A percentile compares a stretch with the other conserved stretches of the same genome.
These are phyloP conservation scores for Ectropis grisescens DNA, from an alignment of 1,140 invertebrate genomes.

Conservation along the genomic window DNA sequence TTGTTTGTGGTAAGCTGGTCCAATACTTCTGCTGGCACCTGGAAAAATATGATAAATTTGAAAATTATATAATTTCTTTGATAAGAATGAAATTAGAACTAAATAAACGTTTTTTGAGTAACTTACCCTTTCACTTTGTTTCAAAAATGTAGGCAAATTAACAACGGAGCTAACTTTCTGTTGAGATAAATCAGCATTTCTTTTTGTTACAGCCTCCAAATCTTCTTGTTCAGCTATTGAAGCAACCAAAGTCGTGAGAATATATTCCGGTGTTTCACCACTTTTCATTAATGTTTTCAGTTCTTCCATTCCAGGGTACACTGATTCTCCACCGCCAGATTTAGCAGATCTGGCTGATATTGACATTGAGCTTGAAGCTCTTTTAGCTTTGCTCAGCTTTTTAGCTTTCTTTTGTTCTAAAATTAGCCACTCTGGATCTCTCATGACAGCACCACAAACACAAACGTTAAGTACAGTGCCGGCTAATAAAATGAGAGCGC, in stretches of 20 bases:
- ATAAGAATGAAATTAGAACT: too few species aligned
- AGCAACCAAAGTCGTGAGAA: conserved; percentile 76
- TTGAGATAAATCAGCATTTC: conserved; percentile 48
- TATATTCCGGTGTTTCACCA: conserved; percentile 78
- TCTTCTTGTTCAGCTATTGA: conserved; percentile 66
- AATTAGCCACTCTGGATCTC: conserved; percentile 85
- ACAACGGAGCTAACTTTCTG: conserved; percentile 75
- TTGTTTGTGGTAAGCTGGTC: conserved; percentile 76
- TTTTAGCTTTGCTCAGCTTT: conserved; percentile 48
- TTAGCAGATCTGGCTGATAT: conserved; percentile 57
- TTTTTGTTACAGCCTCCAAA: conserved; percentile 58
- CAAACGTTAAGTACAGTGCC: conserved; percentile 91
- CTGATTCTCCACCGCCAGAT: conserved; percentile 63
- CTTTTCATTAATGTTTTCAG: conserved; percentile 77
- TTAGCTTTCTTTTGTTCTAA: conserved; percentile 72
- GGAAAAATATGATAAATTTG: conserved; percentile 20
- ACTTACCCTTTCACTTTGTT: conserved; percentile 79
- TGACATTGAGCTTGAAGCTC: conserved; percentile 65
- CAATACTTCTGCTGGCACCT: conserved; percentile 80
- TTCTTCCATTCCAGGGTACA: conserved; percentile 76
- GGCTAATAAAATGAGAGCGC: conserved; percentile 84
- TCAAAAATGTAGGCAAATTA: conserved; percentile 84
- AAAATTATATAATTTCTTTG: conserved; percentile 4
- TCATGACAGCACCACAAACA: conserved; percentile 89
- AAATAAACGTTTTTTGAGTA: too few species aligned